Evolutionary conservation across 2,113 vertebrate species (phyloP).

Genomic region (Phalacrocorax aristotelis): DNA sequence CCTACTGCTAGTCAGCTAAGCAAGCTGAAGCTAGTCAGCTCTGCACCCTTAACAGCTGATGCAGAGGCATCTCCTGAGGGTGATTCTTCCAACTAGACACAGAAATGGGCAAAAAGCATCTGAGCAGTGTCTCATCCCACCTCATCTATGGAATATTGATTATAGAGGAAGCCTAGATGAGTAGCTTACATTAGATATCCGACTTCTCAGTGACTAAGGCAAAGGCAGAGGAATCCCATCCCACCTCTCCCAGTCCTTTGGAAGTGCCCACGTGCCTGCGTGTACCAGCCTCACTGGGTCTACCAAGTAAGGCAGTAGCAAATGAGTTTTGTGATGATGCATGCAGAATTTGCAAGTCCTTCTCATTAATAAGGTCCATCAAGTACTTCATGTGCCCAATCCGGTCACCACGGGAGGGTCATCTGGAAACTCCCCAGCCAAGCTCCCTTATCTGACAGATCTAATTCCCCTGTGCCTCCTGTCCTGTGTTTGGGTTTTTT

Average conservation of each 20-base stretch:
- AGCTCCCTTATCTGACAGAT: background rate
- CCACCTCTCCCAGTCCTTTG: background rate
- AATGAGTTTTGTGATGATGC: background rate
- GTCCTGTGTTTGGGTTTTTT: background rate
- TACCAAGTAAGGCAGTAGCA: background rate
- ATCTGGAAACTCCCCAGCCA: background rate
- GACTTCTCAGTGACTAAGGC: background rate
- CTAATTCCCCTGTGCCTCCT: background rate
- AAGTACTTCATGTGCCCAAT: background rate
- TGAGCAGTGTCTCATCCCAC: background rate
- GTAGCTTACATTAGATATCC: background rate
- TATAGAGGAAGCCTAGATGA: background rate
- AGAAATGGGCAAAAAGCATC: background rate
- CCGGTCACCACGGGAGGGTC: background rate
- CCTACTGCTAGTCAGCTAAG: background rate
- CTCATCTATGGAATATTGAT: background rate
- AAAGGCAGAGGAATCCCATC: background rate
- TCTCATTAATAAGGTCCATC: background rate
- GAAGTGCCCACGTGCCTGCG: fast-evolving
- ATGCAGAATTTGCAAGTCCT: background rate
- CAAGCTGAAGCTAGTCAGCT: background rate
- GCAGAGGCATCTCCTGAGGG: background rate
- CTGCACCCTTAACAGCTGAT: background rate
- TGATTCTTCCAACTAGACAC: background rate
- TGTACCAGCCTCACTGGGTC: background rate